A percentile compares a stretch with the other conserved stretches of the same genome.
Conservation (phyloP, 2,888 invertebrate species). For the Rutpela maculata region DNA sequence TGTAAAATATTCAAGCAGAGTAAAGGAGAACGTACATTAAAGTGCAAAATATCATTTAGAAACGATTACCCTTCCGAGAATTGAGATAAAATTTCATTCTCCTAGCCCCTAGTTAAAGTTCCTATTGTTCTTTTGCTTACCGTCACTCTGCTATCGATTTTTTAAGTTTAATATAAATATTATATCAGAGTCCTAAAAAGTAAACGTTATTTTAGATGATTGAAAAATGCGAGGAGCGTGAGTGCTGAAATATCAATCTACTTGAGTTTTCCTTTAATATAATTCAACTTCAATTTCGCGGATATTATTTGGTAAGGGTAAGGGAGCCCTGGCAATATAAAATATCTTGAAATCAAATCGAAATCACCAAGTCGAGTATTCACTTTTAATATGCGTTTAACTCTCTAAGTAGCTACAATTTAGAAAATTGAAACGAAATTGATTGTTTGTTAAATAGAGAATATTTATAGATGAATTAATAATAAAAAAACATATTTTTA, state of each 20-base stretch:
- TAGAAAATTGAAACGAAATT: not conserved
- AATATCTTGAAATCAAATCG: conserved; percentile 33
- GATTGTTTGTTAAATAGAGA: too few relatives aligned
- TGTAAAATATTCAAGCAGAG: not conserved
- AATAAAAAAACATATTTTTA: too few relatives aligned
- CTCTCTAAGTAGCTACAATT: not conserved
- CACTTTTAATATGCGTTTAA: conserved; percentile 15
- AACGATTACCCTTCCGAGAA: conserved; percentile 3
- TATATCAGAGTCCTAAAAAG: conserved; percentile 27
- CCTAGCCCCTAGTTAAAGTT: not conserved
- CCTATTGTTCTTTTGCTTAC: conserved; percentile 13
- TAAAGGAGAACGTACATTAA: not conserved
- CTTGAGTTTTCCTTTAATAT: conserved; percentile 37
- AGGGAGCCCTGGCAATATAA: conserved; percentile 4
- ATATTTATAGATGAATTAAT: too few relatives aligned
- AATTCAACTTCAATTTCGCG: conserved; percentile 39
- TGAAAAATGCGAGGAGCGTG: conserved; percentile 34
- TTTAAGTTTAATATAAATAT: conserved; percentile 29
- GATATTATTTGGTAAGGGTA: conserved; percentile 32
- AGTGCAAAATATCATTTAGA: conserved; percentile 6
- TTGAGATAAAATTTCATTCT: not conserved
- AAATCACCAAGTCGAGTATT: conserved; percentile 19
- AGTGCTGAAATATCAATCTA: conserved; percentile 35
- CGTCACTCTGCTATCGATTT: conserved; percentile 7
- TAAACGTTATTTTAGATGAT: conserved; percentile 27